Conservation (phyloP, 92 coral and sea anemone genomes). For the Plumapathes pennacea region DNA sequence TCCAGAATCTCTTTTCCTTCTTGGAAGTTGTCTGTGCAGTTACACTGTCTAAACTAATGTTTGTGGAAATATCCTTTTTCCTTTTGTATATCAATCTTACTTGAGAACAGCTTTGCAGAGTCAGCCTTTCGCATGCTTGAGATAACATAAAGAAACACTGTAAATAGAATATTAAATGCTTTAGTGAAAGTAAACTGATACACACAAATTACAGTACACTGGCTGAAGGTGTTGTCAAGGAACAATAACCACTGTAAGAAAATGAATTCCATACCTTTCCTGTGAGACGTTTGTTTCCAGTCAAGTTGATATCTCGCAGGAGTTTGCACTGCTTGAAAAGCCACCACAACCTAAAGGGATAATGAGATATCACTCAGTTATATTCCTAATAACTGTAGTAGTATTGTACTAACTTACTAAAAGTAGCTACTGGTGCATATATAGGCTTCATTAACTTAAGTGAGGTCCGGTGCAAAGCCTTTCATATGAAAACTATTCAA, state of each 20-base stretch:
- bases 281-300: conserved; percentile 70
- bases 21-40: too few species aligned
- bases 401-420: background rate
- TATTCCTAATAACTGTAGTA: background rate
- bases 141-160: conserved; percentile 97
- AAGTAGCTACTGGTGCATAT: background rate
- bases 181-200: too few species aligned
- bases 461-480: background rate
- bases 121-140: conserved; percentile 59
- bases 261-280: conserved; percentile 71
- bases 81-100: conserved; percentile 41
- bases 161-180: background rate
- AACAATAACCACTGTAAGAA: background rate
- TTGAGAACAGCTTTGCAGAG: conserved; percentile 69
- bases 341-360: conserved; percentile 84
- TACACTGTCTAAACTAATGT: too few species aligned
- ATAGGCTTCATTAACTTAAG: background rate
- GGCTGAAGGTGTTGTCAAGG: too few species aligned
- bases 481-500: background rate
- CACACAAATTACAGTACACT: too few species aligned
- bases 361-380: background rate
- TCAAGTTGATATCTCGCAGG: conserved; percentile 65
- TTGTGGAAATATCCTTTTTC: too few species aligned
- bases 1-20: too few species aligned
- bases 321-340: conserved; percentile 79